Evolutionary conservation across 2,888 invertebrate species (phyloP).

Genomic region (Volucella zonaria): DNA sequence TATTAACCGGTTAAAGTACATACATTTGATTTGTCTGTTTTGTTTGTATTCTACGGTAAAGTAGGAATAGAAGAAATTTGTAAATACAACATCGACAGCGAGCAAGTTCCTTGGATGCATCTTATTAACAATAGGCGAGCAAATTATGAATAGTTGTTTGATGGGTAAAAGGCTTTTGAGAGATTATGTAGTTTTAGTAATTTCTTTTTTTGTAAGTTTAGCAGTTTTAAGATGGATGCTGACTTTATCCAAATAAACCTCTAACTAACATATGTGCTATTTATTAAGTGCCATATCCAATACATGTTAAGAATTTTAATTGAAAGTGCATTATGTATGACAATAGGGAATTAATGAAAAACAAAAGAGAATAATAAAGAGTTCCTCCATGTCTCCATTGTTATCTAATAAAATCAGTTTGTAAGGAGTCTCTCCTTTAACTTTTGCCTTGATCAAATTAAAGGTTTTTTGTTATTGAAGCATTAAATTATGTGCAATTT

Average conservation of each 20-base stretch:
- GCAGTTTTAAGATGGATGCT: conserved; percentile 23
- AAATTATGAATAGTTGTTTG: conserved; percentile 28
- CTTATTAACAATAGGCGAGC: conserved; percentile 56
- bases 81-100: conserved; percentile 61
- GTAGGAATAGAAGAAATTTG: conserved; percentile 30
- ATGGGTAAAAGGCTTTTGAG: neutral
- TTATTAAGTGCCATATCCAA: conserved; percentile 66
- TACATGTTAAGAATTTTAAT: conserved; percentile 34
- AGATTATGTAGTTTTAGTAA: conserved; percentile 7
- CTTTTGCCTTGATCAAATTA: conserved; percentile 1
- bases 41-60: conserved; percentile 23
- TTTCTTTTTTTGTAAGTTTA: conserved; percentile 25
- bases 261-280: conserved; percentile 11
- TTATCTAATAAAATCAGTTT: no score
- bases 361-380: neutral
- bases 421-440: neutral
- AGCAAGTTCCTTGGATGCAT: conserved; percentile 57
- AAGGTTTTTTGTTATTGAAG: conserved; percentile 42
- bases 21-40: neutral
- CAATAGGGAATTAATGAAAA: conserved; percentile 2
- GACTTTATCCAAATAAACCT: conserved; percentile 12
- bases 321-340: conserved; percentile 27
- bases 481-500: conserved; percentile 1
- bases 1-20: conserved; percentile 14
- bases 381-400: conserved; percentile 5